phyloP scores from a whole-genome alignment of 2,797 vertebrate genomes.

The Babyrousa celebensis region DNA sequence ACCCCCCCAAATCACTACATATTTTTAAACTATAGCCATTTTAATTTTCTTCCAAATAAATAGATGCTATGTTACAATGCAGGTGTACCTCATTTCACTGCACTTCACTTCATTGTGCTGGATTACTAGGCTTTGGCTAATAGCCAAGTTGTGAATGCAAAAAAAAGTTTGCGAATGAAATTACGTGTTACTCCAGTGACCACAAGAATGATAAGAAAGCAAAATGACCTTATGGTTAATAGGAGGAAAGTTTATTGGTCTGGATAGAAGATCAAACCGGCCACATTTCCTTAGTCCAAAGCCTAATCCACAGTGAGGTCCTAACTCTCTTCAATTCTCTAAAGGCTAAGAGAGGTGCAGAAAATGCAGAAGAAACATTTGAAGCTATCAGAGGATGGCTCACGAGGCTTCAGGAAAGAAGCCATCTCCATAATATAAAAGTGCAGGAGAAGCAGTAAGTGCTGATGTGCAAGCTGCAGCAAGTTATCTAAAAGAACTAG shows the following conservation, averaged over 20 bases:
- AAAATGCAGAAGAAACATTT: not conserved
- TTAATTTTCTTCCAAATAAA: conserved; percentile 48
- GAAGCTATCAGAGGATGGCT: not conserved
- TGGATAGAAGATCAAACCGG: not conserved
- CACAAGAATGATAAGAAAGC: not conserved
- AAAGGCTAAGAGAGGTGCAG: not conserved
- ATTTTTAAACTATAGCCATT: not conserved
- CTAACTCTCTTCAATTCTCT: not conserved
- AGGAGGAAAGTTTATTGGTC: not conserved
- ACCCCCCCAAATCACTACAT: not conserved
- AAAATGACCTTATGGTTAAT: not conserved
- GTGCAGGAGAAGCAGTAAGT: not conserved
- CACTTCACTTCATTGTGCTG: not conserved
- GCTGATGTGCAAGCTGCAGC: not conserved
- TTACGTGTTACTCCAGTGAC: not conserved
- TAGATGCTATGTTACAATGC: not conserved
- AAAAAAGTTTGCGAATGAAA: not conserved
- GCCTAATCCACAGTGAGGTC: not conserved
- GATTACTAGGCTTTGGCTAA: not conserved
- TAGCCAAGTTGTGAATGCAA: not conserved
- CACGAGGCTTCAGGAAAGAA: not conserved
- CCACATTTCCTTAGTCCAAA: not conserved
- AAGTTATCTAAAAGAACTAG: not conserved
- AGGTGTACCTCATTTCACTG: not conserved
- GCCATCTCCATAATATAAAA: not conserved